Percentiles rank a stretch among this genome's conserved stretches.
Evolutionary conservation across 1,140 invertebrate genomes (phyloP).

Genomic region (Panagrolaimus sp.): DNA sequence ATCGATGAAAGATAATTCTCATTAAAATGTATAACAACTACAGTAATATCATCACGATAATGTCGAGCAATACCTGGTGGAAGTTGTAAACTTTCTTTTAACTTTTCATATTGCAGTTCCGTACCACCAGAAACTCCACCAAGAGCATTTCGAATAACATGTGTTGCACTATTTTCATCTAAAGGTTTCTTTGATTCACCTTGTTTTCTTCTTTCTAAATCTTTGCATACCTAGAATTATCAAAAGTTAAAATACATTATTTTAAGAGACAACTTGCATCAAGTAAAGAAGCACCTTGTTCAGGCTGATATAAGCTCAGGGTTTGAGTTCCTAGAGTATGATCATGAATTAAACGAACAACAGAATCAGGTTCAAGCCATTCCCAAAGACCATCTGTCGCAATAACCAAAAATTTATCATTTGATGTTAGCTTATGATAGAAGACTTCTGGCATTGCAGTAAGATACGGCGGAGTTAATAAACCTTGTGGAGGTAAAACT

Average conservation of each 20-base stretch:
- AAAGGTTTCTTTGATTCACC: slow-evolving; percentile 52
- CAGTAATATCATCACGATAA: slow-evolving; percentile 54
- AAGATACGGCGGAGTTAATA: slow-evolving; percentile 86
- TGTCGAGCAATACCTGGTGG: slow-evolving; percentile 48
- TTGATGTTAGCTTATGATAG: slow-evolving; percentile 74
- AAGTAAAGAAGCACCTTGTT: slow-evolving; percentile 29
- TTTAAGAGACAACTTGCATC: slow-evolving; percentile 25
- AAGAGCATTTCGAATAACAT: slow-evolving; percentile 53
- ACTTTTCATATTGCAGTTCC: slow-evolving; percentile 48
- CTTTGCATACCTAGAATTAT: slow-evolving; percentile 39
- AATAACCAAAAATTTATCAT: slow-evolving; percentile 87
- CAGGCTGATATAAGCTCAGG: slow-evolving; percentile 41
- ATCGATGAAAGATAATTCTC: slow-evolving; percentile 18
- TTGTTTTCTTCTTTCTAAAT: slow-evolving; percentile 37
- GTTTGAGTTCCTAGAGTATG: slow-evolving; percentile 53
- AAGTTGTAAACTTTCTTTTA: slow-evolving; percentile 47
- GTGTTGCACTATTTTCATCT: slow-evolving; percentile 55
- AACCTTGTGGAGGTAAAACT: slow-evolving; percentile 63
- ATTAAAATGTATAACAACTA: slow-evolving; percentile 56
- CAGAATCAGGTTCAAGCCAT: slow-evolving; percentile 65
- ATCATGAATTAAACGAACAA: slow-evolving; percentile 51
- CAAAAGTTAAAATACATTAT: no score
- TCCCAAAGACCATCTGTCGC: slow-evolving; percentile 98
- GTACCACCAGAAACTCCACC: slow-evolving; percentile 53
- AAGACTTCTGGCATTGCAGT: slow-evolving; percentile 73